Percentiles rank a stretch among this genome's conserved stretches.
Conservation (phyloP, 2,113 vertebrate genomes). For the Heterotilapia buettikoferi region DNA sequence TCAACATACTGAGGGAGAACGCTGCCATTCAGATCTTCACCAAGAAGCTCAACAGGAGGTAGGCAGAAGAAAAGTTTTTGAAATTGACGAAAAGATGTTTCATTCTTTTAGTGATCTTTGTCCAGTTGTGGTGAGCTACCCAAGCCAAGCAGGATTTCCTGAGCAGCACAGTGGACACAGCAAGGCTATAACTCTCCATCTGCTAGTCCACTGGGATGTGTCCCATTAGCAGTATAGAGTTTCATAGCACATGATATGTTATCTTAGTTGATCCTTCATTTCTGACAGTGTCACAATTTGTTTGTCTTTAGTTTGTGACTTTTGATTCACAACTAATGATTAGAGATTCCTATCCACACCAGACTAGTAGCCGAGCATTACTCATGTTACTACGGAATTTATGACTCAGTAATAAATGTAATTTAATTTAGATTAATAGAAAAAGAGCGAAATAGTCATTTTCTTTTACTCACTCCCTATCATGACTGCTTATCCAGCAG, state of each 20-base stretch:
- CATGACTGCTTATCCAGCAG: background rate
- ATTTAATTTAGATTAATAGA: background rate
- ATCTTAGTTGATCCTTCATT: background rate
- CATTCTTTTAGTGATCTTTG: background rate
- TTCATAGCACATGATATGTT: background rate
- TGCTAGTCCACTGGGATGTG: background rate
- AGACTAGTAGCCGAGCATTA: background rate
- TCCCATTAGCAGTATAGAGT: background rate
- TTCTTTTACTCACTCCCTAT: background rate
- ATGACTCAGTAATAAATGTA: background rate
- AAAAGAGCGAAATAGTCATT: background rate
- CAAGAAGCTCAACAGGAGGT: slow-evolving; percentile 56
- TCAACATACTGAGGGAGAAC: slow-evolving; percentile 36
- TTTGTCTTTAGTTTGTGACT: background rate
- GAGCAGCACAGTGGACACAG: background rate
- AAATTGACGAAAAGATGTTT: background rate
- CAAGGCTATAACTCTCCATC: background rate
- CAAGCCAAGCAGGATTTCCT: background rate
- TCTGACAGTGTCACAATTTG: background rate
- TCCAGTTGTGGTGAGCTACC: background rate
- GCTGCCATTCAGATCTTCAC: slow-evolving; percentile 26
- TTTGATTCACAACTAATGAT: background rate
- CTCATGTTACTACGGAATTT: background rate
- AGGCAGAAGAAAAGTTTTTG: background rate
- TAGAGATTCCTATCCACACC: background rate